A percentile compares a stretch with the other conserved stretches of the same genome.
Evolutionary conservation across 2,888 invertebrate genomes (phyloP).

Genomic region (Leptopilina syphax): DNA sequence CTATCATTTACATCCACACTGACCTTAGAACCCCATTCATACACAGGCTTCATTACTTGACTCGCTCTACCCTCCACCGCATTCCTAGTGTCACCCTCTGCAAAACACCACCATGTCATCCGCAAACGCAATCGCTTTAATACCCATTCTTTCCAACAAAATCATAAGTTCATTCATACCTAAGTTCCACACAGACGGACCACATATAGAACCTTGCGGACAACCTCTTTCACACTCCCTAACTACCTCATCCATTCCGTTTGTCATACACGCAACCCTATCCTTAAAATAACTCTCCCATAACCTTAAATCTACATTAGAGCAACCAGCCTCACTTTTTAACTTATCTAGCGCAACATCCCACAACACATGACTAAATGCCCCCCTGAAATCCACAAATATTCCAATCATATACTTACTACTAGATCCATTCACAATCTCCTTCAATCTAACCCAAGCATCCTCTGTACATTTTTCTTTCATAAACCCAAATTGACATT

Average conservation of each 20-base stretch:
- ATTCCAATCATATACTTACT: neutral
- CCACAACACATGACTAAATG: slow-evolving; percentile 43
- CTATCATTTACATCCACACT: no score
- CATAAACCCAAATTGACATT: slow-evolving; percentile 35
- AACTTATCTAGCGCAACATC: neutral
- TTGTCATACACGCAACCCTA: slow-evolving; percentile 5
- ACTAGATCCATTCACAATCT: neutral
- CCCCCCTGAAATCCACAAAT: slow-evolving; percentile 32
- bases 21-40: no score
- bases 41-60: neutral
- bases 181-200: no score
- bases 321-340: slow-evolving; percentile 43
- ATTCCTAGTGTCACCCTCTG: neutral
- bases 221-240: slow-evolving; percentile 50
- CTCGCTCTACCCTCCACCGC: slow-evolving; percentile 15
- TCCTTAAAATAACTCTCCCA: slow-evolving; percentile 36
- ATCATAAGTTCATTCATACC: slow-evolving; percentile 40
- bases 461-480: slow-evolving; percentile 37
- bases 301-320: slow-evolving; percentile 40
- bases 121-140: slow-evolving; percentile 42
- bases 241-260: neutral
- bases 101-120: slow-evolving; percentile 45
- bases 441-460: neutral
- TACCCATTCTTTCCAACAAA: neutral
- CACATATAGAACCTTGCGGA: slow-evolving; percentile 55